Base-by-base conservation (phyloP, 2,888 invertebrate genomes). In the Physocephala rufipes region DNA sequence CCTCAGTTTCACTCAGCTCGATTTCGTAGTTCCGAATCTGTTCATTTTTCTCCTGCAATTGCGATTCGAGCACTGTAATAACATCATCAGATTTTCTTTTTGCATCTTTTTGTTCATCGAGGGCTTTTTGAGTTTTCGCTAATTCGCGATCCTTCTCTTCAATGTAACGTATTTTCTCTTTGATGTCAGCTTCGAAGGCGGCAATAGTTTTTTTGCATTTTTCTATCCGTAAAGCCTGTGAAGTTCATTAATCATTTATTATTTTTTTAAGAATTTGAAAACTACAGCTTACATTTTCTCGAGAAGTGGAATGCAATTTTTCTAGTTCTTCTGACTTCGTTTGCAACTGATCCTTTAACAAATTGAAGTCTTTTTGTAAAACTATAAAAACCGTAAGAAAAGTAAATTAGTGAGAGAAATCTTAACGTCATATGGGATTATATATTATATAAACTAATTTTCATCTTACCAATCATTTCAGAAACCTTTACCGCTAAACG, bases 1-100 rank as follows among this genome's bases (percentile, higher is more conserved):
- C 86, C 73, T 86, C 86, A 0, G 84, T 85, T 77, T 86, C 86
- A 72, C 81, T 83, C 2, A 84, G 76, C 74, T 86, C 86, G 69
- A 76, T 74, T 74, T 86, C 86, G 24, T 82, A 82, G 69, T 74
- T 76, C 26, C 83, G 82, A 72, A 86, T 80, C 70, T 82, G 82
- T 61, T 85, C 83, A 73, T 86, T 85, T 71, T 84, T 85, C 61
- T 84, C 83, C 70, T 83, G 82, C 36, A 86, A 74, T 67, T 86
- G 85, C 0, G 78, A 76, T 67, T 86, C 85, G 2, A 86, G 77
- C 36, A 84, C 82, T 7, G 83, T 81, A 4, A 86, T 80, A 7
- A 86, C 76, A 73, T 82, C 85, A 65, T 86, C 86, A 0, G 81
- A 81, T 68, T 85, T 86, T 70, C 81, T 81, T 70, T 84, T 81